Evolutionary conservation across 2,797 vertebrate genomes (phyloP), one percentile per base, ranked within the genome.

Genomic region (Mormyrus hasselquistii): DNA sequence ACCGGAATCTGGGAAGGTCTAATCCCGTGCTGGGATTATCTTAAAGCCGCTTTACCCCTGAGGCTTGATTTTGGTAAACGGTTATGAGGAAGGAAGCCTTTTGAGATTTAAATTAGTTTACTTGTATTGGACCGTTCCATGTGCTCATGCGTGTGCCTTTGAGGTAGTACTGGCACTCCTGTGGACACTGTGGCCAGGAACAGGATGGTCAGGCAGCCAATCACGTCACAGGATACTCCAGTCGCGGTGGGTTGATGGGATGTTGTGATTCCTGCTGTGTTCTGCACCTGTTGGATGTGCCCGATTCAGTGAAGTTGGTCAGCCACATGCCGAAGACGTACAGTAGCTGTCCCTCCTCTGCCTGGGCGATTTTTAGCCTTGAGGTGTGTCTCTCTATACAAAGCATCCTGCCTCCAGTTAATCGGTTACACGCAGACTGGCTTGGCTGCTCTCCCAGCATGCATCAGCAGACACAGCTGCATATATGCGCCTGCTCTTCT

Each of bases 21-120:
- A 96, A 96, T 96, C 95, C 94, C 90, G 91, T 90, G 89, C 93
- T 92, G 93, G 89, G 95, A 95, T 96, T 96, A 94, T 94, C 92
- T 94, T 94, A 95, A 96, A 96, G 93, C 95, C 22, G 94, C 93
- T 96, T 95, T 95, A 88, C 91, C 88, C 92, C 90, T 92, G 95
- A 95, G 95, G 91, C 93, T 94, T 91, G 92, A 92, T 94, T 93
- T 94, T 92, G 93, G 92, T 91, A 88, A 93, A 93, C 90, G 88
- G 92, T 91, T 88, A 92, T 91, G 91, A 90, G 87, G 79, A 16
- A 90, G 16, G 90, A 62, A 5, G 38, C 88, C 88, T 87, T 4
- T 89, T 90, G 91, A 91, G 90, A 90, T 85, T 50, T 89, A 89
- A 85, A 92, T 89, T 79, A 65, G 19, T 79, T 88, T 25, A n/a